Conservation (phyloP, 2,113 vertebrate species). For the Sapayoa aenigma region DNA sequence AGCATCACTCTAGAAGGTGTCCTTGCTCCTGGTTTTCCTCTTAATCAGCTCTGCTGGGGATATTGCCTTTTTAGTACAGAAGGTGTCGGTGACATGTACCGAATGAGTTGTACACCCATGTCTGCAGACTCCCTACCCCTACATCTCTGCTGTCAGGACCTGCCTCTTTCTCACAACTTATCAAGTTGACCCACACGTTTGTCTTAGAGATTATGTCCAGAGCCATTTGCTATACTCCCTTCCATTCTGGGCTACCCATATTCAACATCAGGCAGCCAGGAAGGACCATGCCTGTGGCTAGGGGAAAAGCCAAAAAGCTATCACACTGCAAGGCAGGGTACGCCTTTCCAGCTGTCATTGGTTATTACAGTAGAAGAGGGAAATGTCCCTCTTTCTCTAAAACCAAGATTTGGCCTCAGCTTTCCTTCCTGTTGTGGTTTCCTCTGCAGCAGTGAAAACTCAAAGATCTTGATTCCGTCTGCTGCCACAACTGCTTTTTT, state of each 20-base stretch:
- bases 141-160: not conserved
- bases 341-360: not conserved
- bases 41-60: not conserved
- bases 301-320: not conserved
- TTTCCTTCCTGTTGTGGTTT: not conserved
- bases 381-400: not conserved
- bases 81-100: not conserved
- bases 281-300: not conserved
- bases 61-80: not conserved
- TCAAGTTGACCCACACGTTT: not conserved
- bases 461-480: accelerated
- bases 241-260: not conserved
- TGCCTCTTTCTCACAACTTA: not conserved
- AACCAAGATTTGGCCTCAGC: not conserved
- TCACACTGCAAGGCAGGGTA: not conserved
- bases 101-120: not conserved
- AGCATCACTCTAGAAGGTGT: not conserved
- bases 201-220: not conserved
- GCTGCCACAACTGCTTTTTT: not conserved
- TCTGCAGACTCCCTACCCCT: not conserved
- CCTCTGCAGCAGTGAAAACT: not conserved
- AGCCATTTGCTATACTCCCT: not conserved
- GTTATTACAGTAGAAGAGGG: not conserved
- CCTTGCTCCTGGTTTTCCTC: not conserved
- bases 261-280: not conserved